These are phyloP conservation scores for Rhopalosiphum padi DNA, from an alignment of 1,140 invertebrate species.

Conservation along the genomic window DNA sequence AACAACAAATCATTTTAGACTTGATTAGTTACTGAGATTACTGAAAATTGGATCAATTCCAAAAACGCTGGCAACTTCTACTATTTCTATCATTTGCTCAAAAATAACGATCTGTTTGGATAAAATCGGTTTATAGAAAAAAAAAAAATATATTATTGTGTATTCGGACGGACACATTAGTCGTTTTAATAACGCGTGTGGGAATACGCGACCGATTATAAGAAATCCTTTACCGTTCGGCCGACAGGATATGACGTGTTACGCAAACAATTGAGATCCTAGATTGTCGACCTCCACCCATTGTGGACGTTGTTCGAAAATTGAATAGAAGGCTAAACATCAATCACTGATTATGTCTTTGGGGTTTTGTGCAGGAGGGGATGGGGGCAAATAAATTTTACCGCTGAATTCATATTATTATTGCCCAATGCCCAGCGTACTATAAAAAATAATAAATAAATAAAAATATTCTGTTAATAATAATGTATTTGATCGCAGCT, in stretches of 20 bases:
- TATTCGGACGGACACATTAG: constrained; percentile 26
- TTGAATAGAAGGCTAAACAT: constrained; percentile 52
- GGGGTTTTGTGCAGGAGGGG: not conserved
- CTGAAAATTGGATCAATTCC: constrained; percentile 27
- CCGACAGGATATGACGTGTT: constrained; percentile 52
- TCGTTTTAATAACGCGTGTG: constrained; percentile 37
- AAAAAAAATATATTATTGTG: constrained; percentile 17
- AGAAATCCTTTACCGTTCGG: constrained; percentile 26
- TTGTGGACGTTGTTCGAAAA: constrained; percentile 42
- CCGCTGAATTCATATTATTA: not conserved
- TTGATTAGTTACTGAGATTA: constrained; percentile 43
- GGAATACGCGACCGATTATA: constrained; percentile 26
- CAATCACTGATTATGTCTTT: constrained; percentile 32
- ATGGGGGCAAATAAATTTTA: constrained; percentile 11
- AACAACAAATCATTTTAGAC: constrained; percentile 41
- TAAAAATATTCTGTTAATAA: not conserved
- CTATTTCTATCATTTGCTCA: not conserved
- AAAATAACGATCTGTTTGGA: constrained; percentile 29
- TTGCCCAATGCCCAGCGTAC: not conserved
- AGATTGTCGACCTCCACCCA: constrained; percentile 40
- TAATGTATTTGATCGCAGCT: not conserved
- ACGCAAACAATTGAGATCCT: constrained; percentile 53
- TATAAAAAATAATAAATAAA: not conserved
- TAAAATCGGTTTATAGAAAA: not conserved
- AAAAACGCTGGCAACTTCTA: constrained; percentile 28